These are phyloP conservation scores for Taphrorychus bicolor DNA, from an alignment of 2,888 invertebrate genomes.

Conservation along the genomic window DNA sequence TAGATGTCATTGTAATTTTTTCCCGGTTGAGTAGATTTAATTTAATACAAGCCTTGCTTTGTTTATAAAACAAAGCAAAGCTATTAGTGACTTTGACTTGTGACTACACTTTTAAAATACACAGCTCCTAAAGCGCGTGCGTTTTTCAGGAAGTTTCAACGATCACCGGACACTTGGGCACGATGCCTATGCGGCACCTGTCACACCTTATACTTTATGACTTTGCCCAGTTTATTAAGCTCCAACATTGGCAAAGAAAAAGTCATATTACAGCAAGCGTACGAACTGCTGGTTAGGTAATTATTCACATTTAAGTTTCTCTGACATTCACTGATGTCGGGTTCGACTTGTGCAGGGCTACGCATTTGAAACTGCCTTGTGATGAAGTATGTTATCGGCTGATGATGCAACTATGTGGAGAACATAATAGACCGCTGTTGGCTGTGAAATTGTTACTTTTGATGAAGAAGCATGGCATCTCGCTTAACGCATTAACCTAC, in stretches of 20 bases:
- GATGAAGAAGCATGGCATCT: conserved; percentile 92
- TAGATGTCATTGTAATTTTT: too few relatives aligned
- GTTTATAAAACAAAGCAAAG: neutral
- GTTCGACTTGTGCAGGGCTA: conserved; percentile 63
- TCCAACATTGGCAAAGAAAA: conserved; percentile 77
- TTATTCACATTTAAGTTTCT: neutral
- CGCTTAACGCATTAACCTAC: conserved; percentile 97
- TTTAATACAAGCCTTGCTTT: neutral
- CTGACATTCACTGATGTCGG: too few relatives aligned
- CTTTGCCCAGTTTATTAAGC: conserved; percentile 86
- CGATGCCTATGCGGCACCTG: conserved; percentile 87
- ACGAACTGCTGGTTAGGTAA: conserved; percentile 79
- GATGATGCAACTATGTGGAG: conserved; percentile 98
- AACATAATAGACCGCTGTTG: conserved; percentile 90
- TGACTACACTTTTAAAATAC: too few relatives aligned
- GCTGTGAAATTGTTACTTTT: conserved; percentile 91
- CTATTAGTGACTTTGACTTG: conserved; percentile 1
- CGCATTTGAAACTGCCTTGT: conserved; percentile 82
- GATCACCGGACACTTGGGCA: conserved; percentile 86
- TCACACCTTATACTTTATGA: conserved; percentile 95
- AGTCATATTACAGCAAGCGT: conserved; percentile 79
- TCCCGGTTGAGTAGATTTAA: too few relatives aligned
- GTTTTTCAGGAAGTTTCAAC: conserved; percentile 54
- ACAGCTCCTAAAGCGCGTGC: too few relatives aligned
- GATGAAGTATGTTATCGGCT: conserved; percentile 98